Percentiles rank a stretch among this genome's conserved stretches.
These are phyloP conservation scores for Agelas oroides DNA, from an alignment of 37 sponge, comb jelly and placozoan species.

Conservation along the genomic window DNA sequence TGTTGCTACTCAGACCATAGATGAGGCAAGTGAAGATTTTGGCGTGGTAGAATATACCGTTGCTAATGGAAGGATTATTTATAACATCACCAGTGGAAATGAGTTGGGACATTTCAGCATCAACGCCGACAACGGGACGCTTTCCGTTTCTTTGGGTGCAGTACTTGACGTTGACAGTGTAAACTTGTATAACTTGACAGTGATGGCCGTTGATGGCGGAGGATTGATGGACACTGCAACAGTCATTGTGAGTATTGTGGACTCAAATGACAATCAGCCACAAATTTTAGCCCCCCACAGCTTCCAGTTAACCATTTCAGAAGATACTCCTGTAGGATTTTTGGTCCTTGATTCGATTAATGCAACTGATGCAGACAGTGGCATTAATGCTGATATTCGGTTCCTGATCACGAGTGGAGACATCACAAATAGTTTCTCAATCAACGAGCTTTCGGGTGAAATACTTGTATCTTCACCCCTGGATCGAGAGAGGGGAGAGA, in stretches of 20 bases:
- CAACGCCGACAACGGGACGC: conserved; percentile 52
- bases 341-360: conserved; percentile 65
- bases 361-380: conserved; percentile 76
- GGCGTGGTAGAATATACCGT: conserved; percentile 41
- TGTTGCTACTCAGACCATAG: background rate
- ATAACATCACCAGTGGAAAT: conserved; percentile 58
- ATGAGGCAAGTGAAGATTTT: conserved; percentile 3
- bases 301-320: conserved; percentile 41
- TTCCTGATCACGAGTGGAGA: conserved; percentile 66
- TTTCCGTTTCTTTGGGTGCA: conserved; percentile 30
- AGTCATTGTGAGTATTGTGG: conserved; percentile 48
- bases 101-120: conserved; percentile 58
- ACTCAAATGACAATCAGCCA: conserved; percentile 82
- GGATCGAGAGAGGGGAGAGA: conserved; percentile 42
- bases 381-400: conserved; percentile 58
- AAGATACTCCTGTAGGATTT: conserved; percentile 61
- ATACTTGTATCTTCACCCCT: conserved; percentile 31
- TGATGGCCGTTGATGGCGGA: conserved; percentile 70
- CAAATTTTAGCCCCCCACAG: conserved; percentile 49
- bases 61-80: conserved; percentile 65
- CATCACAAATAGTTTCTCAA: conserved; percentile 43
- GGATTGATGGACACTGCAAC: conserved; percentile 39
- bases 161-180: conserved; percentile 59
- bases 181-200: conserved; percentile 63
- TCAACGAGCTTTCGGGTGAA: conserved; percentile 54